These are phyloP conservation scores for Silurus aristotelis DNA, from an alignment of 2,797 vertebrate genomes.

Conservation along the genomic window DNA sequence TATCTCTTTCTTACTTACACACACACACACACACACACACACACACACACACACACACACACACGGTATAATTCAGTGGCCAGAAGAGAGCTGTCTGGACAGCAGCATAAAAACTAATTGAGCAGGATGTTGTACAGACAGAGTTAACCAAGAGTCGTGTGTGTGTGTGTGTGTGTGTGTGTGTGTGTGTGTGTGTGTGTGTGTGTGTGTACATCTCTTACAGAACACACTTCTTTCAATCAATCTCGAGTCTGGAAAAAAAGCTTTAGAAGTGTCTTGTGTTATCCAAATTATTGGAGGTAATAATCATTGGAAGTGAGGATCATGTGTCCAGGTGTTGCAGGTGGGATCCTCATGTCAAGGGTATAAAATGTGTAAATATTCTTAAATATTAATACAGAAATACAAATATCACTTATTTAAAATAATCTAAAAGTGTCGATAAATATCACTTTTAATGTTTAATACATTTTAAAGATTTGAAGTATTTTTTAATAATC, in stretches of 20 bases:
- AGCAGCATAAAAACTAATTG: slow-evolving; percentile 47
- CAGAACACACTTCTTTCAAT: neutral
- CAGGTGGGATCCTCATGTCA: neutral
- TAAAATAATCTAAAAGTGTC: neutral
- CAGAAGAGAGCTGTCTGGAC: slow-evolving; percentile 47
- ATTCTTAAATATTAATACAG: neutral
- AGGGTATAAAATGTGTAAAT: no score
- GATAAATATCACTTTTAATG: neutral
- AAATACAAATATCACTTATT: neutral
- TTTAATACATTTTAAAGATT: neutral
- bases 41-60: slow-evolving; percentile 22
- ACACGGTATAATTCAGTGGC: slow-evolving; percentile 31
- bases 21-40: slow-evolving; percentile 18
- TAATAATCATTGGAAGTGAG: neutral
- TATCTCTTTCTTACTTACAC: neutral
- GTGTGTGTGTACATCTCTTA: neutral
- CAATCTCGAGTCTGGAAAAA: neutral
- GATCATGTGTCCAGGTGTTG: neutral
- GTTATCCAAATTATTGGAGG: neutral
- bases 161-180: slow-evolving; percentile 15
- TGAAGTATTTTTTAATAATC: neutral
- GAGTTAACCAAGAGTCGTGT: slow-evolving; percentile 44
- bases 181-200: slow-evolving; percentile 25
- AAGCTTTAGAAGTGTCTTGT: neutral
- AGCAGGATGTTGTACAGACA: slow-evolving; percentile 56